Percentiles rank a stretch among this genome's conserved stretches.
Evolutionary conservation across 2,888 invertebrate genomes (phyloP).

Genomic region (Rotaria sp.): DNA sequence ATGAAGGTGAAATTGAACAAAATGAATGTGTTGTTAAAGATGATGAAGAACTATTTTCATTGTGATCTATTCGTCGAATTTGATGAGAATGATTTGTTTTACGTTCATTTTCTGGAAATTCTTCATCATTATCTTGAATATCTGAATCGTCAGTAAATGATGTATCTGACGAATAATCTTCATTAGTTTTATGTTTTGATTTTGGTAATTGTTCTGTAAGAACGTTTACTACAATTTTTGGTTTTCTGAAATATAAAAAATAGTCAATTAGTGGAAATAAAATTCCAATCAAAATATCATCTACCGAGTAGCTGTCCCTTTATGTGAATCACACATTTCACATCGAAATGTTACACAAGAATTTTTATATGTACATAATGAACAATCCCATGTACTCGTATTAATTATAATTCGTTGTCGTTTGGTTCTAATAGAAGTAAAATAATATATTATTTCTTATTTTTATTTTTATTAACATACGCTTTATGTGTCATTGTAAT

Average conservation of each 20-base stretch:
- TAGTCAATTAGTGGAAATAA: too few species aligned
- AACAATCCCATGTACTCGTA: slow-evolving; percentile 94
- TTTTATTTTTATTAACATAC: not conserved
- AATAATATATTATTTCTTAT: not conserved
- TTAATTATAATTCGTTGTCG: slow-evolving; percentile 42
- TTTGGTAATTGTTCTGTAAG: not conserved
- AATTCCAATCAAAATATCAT: not conserved
- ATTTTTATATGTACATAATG: slow-evolving; percentile 94
- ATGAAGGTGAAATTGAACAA: not conserved
- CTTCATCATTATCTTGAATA: not conserved
- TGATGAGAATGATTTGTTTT: not conserved
- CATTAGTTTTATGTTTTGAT: not conserved
- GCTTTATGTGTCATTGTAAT: not conserved
- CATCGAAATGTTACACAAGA: slow-evolving; percentile 97
- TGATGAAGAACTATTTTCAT: not conserved
- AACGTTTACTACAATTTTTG: not conserved
- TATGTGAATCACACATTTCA: slow-evolving; percentile 97
- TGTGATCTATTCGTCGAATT: not conserved
- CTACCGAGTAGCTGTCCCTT: slow-evolving; percentile 66
- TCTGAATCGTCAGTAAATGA: not conserved
- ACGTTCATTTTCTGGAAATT: not conserved
- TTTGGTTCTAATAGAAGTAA: slow-evolving; percentile 10
- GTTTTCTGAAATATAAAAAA: not conserved
- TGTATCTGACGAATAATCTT: not conserved
- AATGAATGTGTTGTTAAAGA: not conserved